Percentiles rank a stretch among this genome's conserved stretches.
phyloP scores from a whole-genome alignment of 1,140 invertebrate species.

The Drosophila setifemur region DNA sequence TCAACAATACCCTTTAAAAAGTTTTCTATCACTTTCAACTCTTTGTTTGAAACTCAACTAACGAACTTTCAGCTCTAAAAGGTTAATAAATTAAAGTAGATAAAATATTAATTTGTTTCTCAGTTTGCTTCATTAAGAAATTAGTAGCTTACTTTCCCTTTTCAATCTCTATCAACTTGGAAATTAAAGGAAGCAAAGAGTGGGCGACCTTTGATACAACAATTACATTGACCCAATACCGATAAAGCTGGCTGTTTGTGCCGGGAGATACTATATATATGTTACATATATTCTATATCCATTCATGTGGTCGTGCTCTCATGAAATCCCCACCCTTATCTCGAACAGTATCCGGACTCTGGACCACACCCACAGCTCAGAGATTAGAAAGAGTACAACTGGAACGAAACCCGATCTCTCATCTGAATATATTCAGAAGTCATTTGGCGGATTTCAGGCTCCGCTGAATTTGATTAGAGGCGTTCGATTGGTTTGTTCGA shows the following conservation, averaged over 20 bases:
- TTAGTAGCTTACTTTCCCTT: constrained; percentile 20
- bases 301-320: background rate
- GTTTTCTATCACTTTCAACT: constrained; percentile 6
- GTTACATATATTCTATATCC: background rate
- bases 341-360: constrained; percentile 30
- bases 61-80: constrained; percentile 12
- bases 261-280: no score
- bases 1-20: no score
- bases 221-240: background rate
- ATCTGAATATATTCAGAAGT: constrained; percentile 41
- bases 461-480: constrained; percentile 35
- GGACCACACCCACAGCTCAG: constrained; percentile 34
- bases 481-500: constrained; percentile 40
- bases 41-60: constrained; percentile 6
- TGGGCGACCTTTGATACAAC: background rate
- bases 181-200: background rate
- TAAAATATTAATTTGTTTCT: constrained; percentile 25
- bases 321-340: constrained; percentile 4
- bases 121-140: background rate
- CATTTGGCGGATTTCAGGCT: constrained; percentile 56
- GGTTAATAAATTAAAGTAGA: constrained; percentile 29
- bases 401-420: constrained; percentile 22
- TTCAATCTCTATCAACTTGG: constrained; percentile 8
- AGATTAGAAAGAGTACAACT: background rate
- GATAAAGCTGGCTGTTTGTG: no score